Evolutionary conservation across 2,888 invertebrate species (phyloP).

Genomic region (Invenusta paracnida): DNA sequence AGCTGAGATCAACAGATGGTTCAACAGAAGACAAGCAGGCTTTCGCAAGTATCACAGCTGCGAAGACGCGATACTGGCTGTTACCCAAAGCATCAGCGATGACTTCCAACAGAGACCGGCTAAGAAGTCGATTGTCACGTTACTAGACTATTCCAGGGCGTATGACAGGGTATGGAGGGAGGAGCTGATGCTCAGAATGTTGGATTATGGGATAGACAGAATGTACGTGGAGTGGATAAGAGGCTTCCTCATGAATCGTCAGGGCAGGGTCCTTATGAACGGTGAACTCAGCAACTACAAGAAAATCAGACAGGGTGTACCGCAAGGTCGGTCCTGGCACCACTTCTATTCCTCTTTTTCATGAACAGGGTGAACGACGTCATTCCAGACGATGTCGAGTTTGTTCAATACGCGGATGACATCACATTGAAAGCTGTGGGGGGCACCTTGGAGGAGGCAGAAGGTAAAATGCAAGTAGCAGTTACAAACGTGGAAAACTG

Average conservation of each 20-base stretch:
- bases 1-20: slow-evolving; percentile 6
- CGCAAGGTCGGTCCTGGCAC: neutral
- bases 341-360: neutral
- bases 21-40: neutral
- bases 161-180: neutral
- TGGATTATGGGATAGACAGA: neutral
- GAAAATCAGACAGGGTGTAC: neutral
- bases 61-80: neutral
- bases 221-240: neutral
- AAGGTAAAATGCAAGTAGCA: neutral
- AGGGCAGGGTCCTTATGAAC: neutral
- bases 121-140: neutral
- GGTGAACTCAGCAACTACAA: neutral
- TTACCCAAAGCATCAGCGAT: neutral
- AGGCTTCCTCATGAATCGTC: neutral
- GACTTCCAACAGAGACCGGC: neutral
- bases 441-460: neutral
- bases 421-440: neutral
- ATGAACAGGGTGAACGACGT: slow-evolving; percentile 2
- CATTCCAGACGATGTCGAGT: neutral
- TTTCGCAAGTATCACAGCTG: neutral
- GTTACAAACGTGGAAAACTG: neutral
- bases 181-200: neutral
- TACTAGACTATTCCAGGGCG: neutral
- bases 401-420: neutral